Base-by-base conservation (phyloP, 2,797 vertebrate species). In the Phataginus tricuspis region DNA sequence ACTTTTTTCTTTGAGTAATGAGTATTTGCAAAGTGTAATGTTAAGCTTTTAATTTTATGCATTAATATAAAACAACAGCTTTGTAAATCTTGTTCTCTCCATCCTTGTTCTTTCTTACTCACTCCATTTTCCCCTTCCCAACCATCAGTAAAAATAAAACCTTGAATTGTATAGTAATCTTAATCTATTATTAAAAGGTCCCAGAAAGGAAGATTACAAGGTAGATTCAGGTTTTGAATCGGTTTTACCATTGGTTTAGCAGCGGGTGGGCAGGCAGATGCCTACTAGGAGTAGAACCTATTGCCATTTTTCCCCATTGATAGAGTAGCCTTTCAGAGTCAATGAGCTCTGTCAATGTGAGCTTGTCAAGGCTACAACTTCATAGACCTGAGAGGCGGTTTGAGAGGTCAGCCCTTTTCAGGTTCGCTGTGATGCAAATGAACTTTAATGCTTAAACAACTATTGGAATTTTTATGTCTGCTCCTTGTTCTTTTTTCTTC, bases 401-500 rank as follows among this genome's bases (percentile, higher is more conserved):
- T 99, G 98, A 99, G 99, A 99, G 99, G 99, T 99, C 99, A 99
- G 99, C 98, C 99, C 99, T 99, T 99, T 99, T 99, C 99, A 99
- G 98, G 98, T 99, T 99, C 96, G 99, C 99, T 99, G 99, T 99
- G 99, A 99, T 99, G 99, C 99, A 99, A 99, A 99, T 99, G 99
- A 99, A 99, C 99, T 99, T 99, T 99, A 99, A 98, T 99, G 99
- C 99, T 99, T 99, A 99, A 99, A 99, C 99, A 99, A 99, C 99
- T 99, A 99, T 99, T 99, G 99, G 99, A 99, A 99, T 99, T 99
- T 99, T 99, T 99, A 99, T 99, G 99, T 99, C 99, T 99, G 99
- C 99, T 99, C 99, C 98, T 99, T 99, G 99, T 99, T 99, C 99
- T 99, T 98, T 99, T 99, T 98, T 99, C 98, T 99, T 99, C 99